Evolutionary conservation across 2,113 vertebrate species (phyloP).

Genomic region (Xiphophorus couchianus): DNA sequence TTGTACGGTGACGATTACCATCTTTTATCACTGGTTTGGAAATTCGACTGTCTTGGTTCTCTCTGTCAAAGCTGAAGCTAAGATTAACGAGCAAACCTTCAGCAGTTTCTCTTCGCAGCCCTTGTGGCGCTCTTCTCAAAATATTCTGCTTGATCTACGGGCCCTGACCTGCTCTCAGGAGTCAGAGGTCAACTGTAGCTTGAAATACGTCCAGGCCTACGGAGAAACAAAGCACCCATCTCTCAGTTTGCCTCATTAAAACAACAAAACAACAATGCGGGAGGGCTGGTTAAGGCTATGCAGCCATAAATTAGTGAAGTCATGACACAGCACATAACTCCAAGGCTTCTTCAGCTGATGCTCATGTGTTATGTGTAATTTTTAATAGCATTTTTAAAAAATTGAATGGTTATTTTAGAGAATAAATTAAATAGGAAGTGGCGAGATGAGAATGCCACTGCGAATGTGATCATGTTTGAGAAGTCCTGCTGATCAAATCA

Average conservation of each 20-base stretch:
- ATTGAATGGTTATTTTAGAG: slow-evolving; percentile 40
- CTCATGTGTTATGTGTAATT: slow-evolving; percentile 19
- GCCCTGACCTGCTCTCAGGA: slow-evolving; percentile 55
- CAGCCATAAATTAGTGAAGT: slow-evolving; percentile 33
- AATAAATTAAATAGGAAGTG: slow-evolving; percentile 33
- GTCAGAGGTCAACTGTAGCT: slow-evolving; percentile 70
- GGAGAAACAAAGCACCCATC: slow-evolving; percentile 35
- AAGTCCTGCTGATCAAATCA: slow-evolving; percentile 58
- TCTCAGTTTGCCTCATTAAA: slow-evolving; percentile 57
- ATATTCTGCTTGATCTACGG: slow-evolving; percentile 62
- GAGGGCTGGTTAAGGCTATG: slow-evolving; percentile 9
- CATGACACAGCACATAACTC: slow-evolving; percentile 25
- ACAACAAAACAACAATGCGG: slow-evolving; percentile 37
- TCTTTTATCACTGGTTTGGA: slow-evolving; percentile 37
- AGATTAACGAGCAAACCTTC: slow-evolving; percentile 62
- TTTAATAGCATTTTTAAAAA: neutral
- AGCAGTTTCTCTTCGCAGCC: slow-evolving; percentile 43
- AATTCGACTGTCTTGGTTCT: slow-evolving; percentile 48
- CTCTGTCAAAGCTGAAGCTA: slow-evolving; percentile 55
- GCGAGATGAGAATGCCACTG: slow-evolving; percentile 10
- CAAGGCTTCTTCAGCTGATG: neutral
- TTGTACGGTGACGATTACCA: slow-evolving; percentile 29
- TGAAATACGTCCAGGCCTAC: slow-evolving; percentile 62
- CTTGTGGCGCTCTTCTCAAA: slow-evolving; percentile 52
- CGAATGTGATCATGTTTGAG: slow-evolving; percentile 32